Evolutionary conservation across 2,113 vertebrate species (phyloP).

Genomic region (Pipa parva): DNA sequence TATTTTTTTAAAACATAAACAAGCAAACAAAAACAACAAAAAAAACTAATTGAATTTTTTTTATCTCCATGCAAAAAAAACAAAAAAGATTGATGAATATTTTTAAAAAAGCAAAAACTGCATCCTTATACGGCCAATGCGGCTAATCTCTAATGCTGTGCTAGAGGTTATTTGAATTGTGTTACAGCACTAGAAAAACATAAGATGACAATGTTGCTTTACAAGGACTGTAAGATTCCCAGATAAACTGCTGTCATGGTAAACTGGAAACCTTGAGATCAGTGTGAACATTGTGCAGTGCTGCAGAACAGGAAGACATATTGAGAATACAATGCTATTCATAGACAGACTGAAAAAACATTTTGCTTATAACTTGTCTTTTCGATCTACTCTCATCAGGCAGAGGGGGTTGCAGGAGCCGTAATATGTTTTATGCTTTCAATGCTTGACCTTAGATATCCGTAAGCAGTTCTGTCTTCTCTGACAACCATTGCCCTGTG

Average conservation of each 20-base stretch:
- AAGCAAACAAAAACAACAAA: too few species aligned
- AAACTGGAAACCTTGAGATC: conserved; percentile 12
- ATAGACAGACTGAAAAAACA: conserved; percentile 20
- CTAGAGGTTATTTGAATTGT: conserved; percentile 10
- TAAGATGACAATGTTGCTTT: conserved; percentile 14
- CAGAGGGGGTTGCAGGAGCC: neutral
- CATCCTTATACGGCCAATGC: neutral
- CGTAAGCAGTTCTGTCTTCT: conserved; percentile 23
- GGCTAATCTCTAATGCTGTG: conserved; percentile 8
- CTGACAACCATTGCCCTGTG: conserved; percentile 23
- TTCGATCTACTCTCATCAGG: conserved; percentile 25
- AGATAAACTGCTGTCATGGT: conserved; percentile 5
- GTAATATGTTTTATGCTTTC: conserved; percentile 26
- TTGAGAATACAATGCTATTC: conserved; percentile 6
- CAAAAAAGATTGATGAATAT: neutral
- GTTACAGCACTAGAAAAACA: conserved; percentile 22
- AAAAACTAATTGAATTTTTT: too few species aligned
- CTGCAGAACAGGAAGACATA: neutral
- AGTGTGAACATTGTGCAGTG: neutral
- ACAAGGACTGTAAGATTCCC: neutral
- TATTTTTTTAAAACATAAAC: too few species aligned
- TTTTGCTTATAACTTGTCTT: conserved; percentile 4
- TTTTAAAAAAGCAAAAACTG: neutral
- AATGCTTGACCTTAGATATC: neutral
- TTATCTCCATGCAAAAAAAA: neutral